Base-by-base conservation (phyloP, 2,888 invertebrate genomes). In the Cordilura impudica region DNA sequence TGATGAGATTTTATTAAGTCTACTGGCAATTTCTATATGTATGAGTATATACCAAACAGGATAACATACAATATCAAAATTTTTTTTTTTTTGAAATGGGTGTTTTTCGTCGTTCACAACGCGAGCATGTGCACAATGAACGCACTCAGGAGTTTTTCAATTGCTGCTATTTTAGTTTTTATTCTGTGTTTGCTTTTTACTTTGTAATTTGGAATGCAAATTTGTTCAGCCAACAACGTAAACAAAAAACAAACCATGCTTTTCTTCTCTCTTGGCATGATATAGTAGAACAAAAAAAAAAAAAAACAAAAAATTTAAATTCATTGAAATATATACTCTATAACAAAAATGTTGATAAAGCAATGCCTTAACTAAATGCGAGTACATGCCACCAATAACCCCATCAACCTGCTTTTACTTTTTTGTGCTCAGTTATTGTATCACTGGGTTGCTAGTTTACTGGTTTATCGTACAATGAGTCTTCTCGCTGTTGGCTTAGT, bases 381-480 rank as follows among this genome's bases (percentile, higher is more conserved):
- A n/a, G n/a, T n/a, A 71, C 61, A 66, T 65, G 74, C 60, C 74
- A 61, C n/a, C n/a, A 74, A 78, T 74, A 74, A 66, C 60, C 60
- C 66, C 74, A 78, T 71, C 74, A 70, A 78, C 78, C 73, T 78
- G 73, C 58, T 78, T 78, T 60, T 74, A 47, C 53, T 61, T 26
- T 23, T 35, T 47, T n/a, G 43, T 45, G 51, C 63, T 74, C 43
- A 66, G 77, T 72, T 72, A 60, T 78, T 78, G 75, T 79, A 78
- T 81, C 74, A 78, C 74, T 81, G 76, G 85, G 84, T 82, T 86
- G 83, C 82, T 83, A 83, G 83, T 85, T 84, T 85, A 85, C 82
- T 86, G 83, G 85, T 86, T 84, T 79, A 72, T 73, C 43, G 53
- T 58, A 60, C 67, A 49, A n/a, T 61, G 51, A 66, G 66, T 73